Evolutionary conservation across 2,797 vertebrate species (phyloP), one percentile per base, ranked within the genome.

Genomic region (Somateria mollissima): DNA sequence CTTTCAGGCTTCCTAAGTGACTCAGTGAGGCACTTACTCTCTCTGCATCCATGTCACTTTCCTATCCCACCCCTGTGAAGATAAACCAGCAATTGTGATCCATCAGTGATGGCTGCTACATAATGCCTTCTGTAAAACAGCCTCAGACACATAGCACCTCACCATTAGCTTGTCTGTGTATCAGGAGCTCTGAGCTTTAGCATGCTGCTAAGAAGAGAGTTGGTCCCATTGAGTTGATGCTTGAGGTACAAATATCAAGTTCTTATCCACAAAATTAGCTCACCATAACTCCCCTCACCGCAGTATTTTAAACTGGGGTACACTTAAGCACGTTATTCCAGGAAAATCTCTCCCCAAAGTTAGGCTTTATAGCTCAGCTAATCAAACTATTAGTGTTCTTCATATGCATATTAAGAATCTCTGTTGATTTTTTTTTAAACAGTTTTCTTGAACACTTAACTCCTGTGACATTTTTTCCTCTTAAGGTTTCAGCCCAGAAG

Each of bases 311-410:
- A 39, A 51, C 34, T 27, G 21, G 8, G 28, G 7, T 41, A 47
- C 0, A 0, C 43, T 75, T 64, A 78, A 85, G 30, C 4, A 62
- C 13, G 4, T 4, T 14, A 2, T 15, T 66, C 56, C 19, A 88
- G 66, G 76, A 54, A 87, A 71, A 57, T 8, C 5, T 79, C 51
- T 76, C 20, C 47, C 32, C 28, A 30, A 7, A 64, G n/a, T 9
- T 45, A 34, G 25, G 57, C 25, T 30, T 7, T 11, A 60, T 1
- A 76, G 34, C 15, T 73, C 60, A 65, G 34, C 49, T 61, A 54
- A 43, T 58, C 13, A 39, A 60, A 49, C 32, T 30, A 19, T 27
- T 21, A 61, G 49, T 6, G 16, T 34, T 84, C 37, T 56, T 54
- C 37, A 36, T 4, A 1, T 7, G 2, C 5, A 5, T 4, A 37